phyloP scores from a whole-genome alignment of 2,113 vertebrate genomes.

The Anguilla japonica region DNA sequence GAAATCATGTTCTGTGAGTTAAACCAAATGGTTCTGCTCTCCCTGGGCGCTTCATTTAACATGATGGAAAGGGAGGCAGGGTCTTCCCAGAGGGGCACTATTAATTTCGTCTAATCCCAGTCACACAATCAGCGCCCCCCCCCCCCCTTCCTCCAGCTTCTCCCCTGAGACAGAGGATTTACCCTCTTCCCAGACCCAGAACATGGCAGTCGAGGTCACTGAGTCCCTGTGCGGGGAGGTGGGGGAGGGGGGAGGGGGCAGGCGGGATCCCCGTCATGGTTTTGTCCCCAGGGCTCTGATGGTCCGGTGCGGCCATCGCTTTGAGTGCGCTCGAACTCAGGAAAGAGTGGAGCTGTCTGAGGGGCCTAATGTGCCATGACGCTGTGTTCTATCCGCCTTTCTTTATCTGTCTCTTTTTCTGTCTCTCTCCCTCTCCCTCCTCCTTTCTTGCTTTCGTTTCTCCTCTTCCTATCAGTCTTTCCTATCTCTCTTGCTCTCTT shows the following conservation, averaged over 20 bases:
- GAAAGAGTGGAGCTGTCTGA: neutral
- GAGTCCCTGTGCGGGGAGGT: neutral
- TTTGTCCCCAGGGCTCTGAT: neutral
- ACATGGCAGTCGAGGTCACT: slow-evolving; percentile 2
- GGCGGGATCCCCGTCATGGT: neutral
- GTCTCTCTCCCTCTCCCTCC: neutral
- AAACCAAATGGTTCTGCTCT: slow-evolving; percentile 29
- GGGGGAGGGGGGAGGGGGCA: too few species aligned
- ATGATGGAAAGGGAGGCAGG: slow-evolving; percentile 30
- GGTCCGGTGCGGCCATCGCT: neutral
- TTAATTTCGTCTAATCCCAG: slow-evolving; percentile 43
- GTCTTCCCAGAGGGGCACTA: slow-evolving; percentile 27
- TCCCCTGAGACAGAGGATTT: slow-evolving; percentile 20
- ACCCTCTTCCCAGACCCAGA: slow-evolving; percentile 13
- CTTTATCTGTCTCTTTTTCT: neutral
- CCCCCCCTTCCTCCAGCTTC: neutral
- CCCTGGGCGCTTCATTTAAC: slow-evolving; percentile 36
- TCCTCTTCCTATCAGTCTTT: neutral
- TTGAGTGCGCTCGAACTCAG: neutral
- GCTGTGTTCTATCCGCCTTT: neutral
- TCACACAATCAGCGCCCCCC: slow-evolving; percentile 32
- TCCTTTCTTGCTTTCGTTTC: neutral
- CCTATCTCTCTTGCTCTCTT: neutral
- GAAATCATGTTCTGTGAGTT: slow-evolving; percentile 28
- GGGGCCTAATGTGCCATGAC: neutral